Percentiles rank a stretch among this genome's conserved stretches.
Conservation (phyloP, 2,113 vertebrate species). For the Seriola dumerili region DNA sequence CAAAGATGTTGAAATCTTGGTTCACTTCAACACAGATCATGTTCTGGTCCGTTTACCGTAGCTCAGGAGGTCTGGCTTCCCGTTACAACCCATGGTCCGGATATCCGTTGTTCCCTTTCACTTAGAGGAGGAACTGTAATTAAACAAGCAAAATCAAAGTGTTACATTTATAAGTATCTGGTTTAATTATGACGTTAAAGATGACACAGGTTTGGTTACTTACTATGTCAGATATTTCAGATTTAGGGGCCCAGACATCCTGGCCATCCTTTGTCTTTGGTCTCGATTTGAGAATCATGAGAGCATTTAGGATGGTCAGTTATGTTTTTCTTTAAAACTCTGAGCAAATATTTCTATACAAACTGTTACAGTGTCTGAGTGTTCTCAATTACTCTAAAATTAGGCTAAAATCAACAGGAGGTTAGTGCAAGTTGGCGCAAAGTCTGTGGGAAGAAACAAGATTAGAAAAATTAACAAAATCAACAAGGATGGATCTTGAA, state of each 20-base stretch:
- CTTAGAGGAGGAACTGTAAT: conserved; percentile 49
- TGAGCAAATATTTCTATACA: not conserved
- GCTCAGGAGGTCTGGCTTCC: conserved; percentile 71
- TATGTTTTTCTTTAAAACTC: not conserved
- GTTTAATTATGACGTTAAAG: conserved; percentile 12
- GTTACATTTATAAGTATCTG: conserved; percentile 10
- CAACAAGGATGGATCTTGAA: not conserved
- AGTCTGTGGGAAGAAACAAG: not conserved
- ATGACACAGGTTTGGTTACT: not conserved
- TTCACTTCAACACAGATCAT: conserved; percentile 73
- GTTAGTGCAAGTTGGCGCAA: not conserved
- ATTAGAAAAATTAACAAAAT: not conserved
- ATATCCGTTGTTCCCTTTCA: conserved; percentile 69
- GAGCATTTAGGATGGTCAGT: not conserved
- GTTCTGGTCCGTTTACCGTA: conserved; percentile 77
- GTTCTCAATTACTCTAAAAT: not conserved
- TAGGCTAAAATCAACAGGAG: not conserved
- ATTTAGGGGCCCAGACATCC: not conserved
- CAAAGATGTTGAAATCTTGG: conserved; percentile 80
- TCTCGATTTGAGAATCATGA: not conserved
- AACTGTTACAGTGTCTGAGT: not conserved
- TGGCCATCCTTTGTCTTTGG: not conserved
- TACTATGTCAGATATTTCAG: not conserved
- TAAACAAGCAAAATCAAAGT: conserved; percentile 38
- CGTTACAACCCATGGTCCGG: conserved; percentile 70